phyloP scores from a whole-genome alignment of 2,113 vertebrate genomes.

The Pseudopodoces humilis region DNA sequence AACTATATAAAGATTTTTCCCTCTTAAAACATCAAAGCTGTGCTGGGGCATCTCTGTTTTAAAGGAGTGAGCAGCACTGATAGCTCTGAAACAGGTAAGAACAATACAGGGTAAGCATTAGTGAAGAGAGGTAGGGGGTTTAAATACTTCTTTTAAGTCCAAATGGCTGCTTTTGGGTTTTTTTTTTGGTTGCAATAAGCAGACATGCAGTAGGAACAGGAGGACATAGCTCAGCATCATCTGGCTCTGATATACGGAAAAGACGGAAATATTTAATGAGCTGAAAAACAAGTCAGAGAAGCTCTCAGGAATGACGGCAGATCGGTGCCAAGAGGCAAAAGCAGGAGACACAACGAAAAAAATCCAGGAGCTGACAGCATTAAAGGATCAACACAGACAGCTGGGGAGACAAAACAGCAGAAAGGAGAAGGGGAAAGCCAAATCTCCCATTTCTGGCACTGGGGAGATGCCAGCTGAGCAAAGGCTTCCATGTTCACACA shows the following conservation, averaged over 20 bases:
- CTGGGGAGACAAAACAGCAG: conserved; percentile 8
- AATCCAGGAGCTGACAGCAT: background rate
- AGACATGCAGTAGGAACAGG: background rate
- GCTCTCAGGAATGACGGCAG: background rate
- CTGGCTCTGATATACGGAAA: background rate
- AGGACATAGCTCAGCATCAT: background rate
- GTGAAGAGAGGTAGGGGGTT: background rate
- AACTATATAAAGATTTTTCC: background rate
- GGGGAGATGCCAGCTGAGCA: background rate
- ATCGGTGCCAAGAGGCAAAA: background rate
- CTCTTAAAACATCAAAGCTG: background rate
- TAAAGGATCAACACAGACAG: background rate
- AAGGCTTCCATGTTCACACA: background rate
- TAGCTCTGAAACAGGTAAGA: background rate
- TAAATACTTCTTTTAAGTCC: background rate
- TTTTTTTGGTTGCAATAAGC: background rate
- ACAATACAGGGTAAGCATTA: background rate
- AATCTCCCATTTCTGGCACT: background rate
- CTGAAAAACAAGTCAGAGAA: conserved; percentile 17
- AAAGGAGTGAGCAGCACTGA: background rate
- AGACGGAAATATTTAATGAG: background rate
- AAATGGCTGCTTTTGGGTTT: background rate
- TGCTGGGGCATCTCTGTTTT: background rate
- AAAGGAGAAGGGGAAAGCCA: background rate
- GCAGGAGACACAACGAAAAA: background rate